Evolutionary conservation across 1,140 invertebrate species (phyloP), one percentile per base, ranked within the genome.

Genomic region (Lanistes nyassanus): DNA sequence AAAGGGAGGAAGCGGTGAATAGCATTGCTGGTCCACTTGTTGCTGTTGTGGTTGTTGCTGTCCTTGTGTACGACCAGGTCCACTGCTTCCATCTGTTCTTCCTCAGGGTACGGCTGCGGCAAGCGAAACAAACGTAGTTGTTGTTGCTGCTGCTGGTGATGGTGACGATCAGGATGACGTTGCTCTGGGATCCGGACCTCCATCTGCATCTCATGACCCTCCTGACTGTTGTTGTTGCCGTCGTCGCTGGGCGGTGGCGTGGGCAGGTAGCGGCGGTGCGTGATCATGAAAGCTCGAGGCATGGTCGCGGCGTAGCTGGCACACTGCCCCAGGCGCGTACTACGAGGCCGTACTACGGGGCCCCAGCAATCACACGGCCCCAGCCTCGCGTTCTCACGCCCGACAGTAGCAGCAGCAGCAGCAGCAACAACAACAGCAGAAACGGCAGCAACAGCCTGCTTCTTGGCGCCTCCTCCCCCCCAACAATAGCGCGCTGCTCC

Each of bases 281-380:
- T 80, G 55, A 80, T 62, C 39, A 80, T 67, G 68, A 80, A 80
- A 37, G 72, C 73, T 29, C 62, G 31, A n/a, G 79, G 79, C 79
- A 80, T 80, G 26, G 47, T 77, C 55, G 5, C 9, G 56, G 23
- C n/a, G 56, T 11, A 26, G 56, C n/a, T 60, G 56, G 56, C 42
- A 47, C 9, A 47, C 42, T 47, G 42, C 42, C 42, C 42, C 42
- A 47, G 9, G 19, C 9, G 42, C 42, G 42, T 47, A 47, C 42
- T 47, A 47, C 42, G 42, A 9, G 9, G 42, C 42, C 9, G 9
- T 47, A 47, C 42, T 13, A 47, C 9, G 42, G 42, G 42, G 42
- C 42, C 42, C 42, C 42, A 9, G 42, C 42, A 13, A 47, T 47
- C 42, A 47, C 42, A 47, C 42, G 19, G 42, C 9, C 42, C 42